Conservation (phyloP, 1,140 invertebrate species). For the Drosophila tsacasi region DNA sequence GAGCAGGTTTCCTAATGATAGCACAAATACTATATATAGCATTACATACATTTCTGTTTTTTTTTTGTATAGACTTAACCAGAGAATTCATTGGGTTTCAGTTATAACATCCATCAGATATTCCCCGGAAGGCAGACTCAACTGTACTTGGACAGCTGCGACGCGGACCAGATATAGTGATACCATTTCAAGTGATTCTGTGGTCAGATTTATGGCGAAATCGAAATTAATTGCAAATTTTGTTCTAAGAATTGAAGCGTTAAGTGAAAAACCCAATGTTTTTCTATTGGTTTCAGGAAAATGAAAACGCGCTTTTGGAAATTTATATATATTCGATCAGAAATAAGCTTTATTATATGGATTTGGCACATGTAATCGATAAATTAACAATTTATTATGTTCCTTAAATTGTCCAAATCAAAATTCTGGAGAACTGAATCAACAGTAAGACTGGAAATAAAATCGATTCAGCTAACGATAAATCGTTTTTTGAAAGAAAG, state of each 20-base stretch:
- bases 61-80: constrained; percentile 5
- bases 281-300: not conserved
- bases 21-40: not conserved
- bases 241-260: not conserved
- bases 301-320: not conserved
- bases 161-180: not conserved
- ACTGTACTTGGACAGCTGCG: constrained; percentile 24
- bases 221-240: not conserved
- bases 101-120: constrained; percentile 5
- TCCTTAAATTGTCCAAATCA: not conserved
- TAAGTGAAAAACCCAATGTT: not conserved
- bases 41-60: not conserved
- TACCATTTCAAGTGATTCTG: not conserved
- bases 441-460: no score
- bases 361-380: not conserved
- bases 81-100: constrained; percentile 17
- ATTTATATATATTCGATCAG: not conserved
- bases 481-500: no score
- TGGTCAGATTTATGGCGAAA: constrained; percentile 2
- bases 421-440: not conserved
- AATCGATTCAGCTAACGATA: no score
- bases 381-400: no score
- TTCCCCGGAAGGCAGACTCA: constrained; percentile 15
- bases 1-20: not conserved
- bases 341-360: not conserved